A percentile compares a stretch with the other conserved stretches of the same genome.
Conservation (phyloP, 2,888 invertebrate genomes). For the Lithophane ornitopus region DNA sequence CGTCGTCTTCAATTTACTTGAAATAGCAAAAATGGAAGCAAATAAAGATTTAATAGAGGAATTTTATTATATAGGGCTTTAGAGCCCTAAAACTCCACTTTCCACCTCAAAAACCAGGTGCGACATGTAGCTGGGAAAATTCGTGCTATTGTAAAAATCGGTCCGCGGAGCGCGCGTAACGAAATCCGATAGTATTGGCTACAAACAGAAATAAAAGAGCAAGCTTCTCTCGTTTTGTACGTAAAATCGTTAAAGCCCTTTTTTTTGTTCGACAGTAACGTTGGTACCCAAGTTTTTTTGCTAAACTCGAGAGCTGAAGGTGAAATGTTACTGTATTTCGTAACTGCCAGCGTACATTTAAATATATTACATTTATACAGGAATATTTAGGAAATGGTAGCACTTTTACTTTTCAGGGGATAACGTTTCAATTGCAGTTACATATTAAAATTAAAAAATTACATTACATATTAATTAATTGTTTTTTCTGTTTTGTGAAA, state of each 20-base stretch:
- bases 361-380: no score
- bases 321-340: constrained; percentile 62
- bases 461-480: no score
- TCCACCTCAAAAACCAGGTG: constrained; percentile 68
- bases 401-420: constrained; percentile 40
- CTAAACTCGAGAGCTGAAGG: constrained; percentile 51
- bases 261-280: constrained; percentile 63
- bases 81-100: constrained; percentile 67
- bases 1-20: not conserved
- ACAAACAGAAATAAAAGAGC: constrained; percentile 69
- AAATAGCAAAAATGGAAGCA: constrained; percentile 17
- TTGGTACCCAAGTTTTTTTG: constrained; percentile 62
- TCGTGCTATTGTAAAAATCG: constrained; percentile 71
- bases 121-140: constrained; percentile 63
- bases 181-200: constrained; percentile 73
- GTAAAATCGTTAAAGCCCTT: constrained; percentile 68
- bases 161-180: constrained; percentile 63
- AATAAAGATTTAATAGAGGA: constrained; percentile 21
- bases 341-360: constrained; percentile 49
- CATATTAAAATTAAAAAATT: not conserved
- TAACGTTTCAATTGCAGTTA: constrained; percentile 13
- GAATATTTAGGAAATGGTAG: constrained; percentile 39
- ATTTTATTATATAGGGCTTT: constrained; percentile 22
- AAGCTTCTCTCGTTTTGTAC: constrained; percentile 66
- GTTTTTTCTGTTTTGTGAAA: no score